A percentile compares a stretch with the other conserved stretches of the same genome.
Evolutionary conservation across 2,888 invertebrate genomes (phyloP).

Genomic region (Pandemis heparana): DNA sequence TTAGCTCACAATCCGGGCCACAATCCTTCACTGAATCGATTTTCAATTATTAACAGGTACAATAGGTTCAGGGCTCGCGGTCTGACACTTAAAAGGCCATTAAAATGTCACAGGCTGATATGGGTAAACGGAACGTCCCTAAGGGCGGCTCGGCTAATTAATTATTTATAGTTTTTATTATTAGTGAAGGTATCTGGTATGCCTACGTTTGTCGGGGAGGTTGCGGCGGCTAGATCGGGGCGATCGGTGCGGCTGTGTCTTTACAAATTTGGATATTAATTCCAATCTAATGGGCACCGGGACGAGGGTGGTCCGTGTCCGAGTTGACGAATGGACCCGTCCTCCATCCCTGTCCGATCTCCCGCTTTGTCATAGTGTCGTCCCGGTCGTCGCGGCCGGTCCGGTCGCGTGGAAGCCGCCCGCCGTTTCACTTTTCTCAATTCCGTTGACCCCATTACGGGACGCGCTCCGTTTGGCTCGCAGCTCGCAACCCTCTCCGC

Average conservation of each 20-base stretch:
- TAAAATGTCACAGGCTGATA: constrained; percentile 79
- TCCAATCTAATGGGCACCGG: constrained; percentile 56
- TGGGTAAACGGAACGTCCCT: constrained; percentile 66
- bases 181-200: constrained; percentile 54
- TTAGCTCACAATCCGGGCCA: constrained; percentile 51
- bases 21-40: constrained; percentile 46
- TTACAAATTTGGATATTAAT: constrained; percentile 68
- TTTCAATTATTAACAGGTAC: constrained; percentile 64
- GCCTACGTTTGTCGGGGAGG: not conserved
- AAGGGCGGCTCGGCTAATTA: constrained; percentile 65
- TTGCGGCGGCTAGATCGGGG: constrained; percentile 50
- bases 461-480: constrained; percentile 63
- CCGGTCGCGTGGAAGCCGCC: constrained; percentile 51
- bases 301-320: constrained; percentile 48
- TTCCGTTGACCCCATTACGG: constrained; percentile 80
- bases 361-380: constrained; percentile 55
- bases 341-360: constrained; percentile 53
- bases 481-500: constrained; percentile 61
- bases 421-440: constrained; percentile 79
- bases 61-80: constrained; percentile 63
- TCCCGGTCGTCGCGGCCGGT: constrained; percentile 54
- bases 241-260: constrained; percentile 53
- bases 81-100: constrained; percentile 75
- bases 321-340: constrained; percentile 48
- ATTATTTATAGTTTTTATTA: constrained; percentile 79